Evolutionary conservation across 2,888 invertebrate genomes (phyloP).

Genomic region (Drosophila conformis): DNA sequence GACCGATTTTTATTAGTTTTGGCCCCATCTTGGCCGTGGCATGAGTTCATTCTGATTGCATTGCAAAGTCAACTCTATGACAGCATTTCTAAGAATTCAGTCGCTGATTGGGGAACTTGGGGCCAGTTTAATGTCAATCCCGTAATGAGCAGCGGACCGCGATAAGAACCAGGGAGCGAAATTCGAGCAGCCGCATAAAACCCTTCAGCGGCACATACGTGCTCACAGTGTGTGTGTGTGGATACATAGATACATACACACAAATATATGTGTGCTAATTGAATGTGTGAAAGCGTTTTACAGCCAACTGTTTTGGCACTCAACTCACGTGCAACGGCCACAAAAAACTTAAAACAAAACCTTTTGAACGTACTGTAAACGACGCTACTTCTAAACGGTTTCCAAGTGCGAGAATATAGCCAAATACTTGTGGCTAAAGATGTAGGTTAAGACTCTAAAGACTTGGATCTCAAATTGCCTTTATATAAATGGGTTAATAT

Average conservation of each 20-base stretch:
- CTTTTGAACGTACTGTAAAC: conserved; percentile 18
- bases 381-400: conserved; percentile 19
- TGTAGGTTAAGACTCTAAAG: background rate
- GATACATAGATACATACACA: background rate
- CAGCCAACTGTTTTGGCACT: conserved; percentile 40
- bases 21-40: too few species aligned
- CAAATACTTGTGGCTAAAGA: conserved; percentile 1
- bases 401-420: conserved; percentile 2
- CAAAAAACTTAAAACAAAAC: background rate
- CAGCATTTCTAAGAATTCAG: conserved; percentile 26
- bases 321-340: conserved; percentile 49
- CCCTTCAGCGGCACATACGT: conserved; percentile 24
- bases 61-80: background rate
- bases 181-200: conserved; percentile 16
- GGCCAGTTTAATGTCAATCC: conserved; percentile 36
- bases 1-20: background rate
- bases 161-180: conserved; percentile 34
- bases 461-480: background rate
- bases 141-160: conserved; percentile 37
- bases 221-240: conserved; percentile 1
- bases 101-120: conserved; percentile 25
- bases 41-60: conserved; percentile 44
- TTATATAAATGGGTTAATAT: background rate
- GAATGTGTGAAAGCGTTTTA: conserved; percentile 69
- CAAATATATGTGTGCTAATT: conserved; percentile 56